These are phyloP conservation scores for Tauraco erythrolophus DNA, from an alignment of 2,113 vertebrate species.

Conservation along the genomic window DNA sequence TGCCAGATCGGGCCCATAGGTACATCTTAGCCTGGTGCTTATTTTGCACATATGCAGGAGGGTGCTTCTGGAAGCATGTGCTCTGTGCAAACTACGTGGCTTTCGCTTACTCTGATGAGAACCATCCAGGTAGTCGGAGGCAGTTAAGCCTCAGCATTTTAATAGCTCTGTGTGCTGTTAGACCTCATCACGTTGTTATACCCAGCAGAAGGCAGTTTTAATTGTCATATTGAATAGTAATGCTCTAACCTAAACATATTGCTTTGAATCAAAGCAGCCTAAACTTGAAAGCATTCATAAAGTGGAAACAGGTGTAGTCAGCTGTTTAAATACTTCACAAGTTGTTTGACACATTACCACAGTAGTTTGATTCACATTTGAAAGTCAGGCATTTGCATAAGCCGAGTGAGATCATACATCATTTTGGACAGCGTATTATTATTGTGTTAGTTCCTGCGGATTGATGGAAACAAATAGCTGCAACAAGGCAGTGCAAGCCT, in stretches of 20 bases:
- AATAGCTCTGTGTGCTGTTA: neutral
- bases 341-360: conserved; percentile 74
- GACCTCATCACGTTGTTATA: neutral
- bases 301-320: conserved; percentile 81
- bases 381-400: conserved; percentile 75
- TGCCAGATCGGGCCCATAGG: neutral
- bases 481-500: conserved; percentile 16
- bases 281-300: conserved; percentile 76
- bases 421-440: conserved; percentile 73
- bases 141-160: neutral
- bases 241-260: conserved; percentile 58
- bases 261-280: conserved; percentile 70
- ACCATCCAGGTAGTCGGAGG: conserved; percentile 6
- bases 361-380: conserved; percentile 74
- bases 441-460: conserved; percentile 46
- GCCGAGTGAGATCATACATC: conserved; percentile 79
- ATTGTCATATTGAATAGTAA: conserved; percentile 67
- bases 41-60: neutral
- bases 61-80: neutral
- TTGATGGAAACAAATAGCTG: conserved; percentile 58
- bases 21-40: neutral
- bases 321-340: conserved; percentile 73
- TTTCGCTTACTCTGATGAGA: neutral
- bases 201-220: conserved; percentile 21
- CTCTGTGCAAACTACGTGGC: neutral